Evolutionary conservation across 2,113 vertebrate genomes (phyloP), one percentile per base, ranked within the genome.

Genomic region (Leptosomus discolor): DNA sequence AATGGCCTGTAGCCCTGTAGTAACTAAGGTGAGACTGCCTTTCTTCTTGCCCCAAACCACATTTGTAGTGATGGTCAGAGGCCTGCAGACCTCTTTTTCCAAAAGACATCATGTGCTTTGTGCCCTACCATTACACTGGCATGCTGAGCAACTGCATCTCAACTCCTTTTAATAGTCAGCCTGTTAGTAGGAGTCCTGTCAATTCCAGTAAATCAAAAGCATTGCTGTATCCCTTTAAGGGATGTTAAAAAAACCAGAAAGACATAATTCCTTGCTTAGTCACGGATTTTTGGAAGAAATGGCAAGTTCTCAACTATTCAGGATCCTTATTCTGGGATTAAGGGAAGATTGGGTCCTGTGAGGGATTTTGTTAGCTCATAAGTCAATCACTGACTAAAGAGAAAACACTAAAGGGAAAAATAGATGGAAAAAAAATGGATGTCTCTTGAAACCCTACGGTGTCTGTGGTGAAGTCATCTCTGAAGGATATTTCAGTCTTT

Each of bases 401-500:
- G 32, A 92, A 92, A 87, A 88, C 18, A 48, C 27, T 73, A 61
- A 67, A 63, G 65, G 53, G 75, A 48, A 84, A 79, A 86, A 70
- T 8, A 89, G 48, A 70, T 32, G 39, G 16, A 43, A 75, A 86
- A 78, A 64, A 82, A 60, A 64, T 5, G 9, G 21, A 60, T 92
- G 19, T 56, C 13, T 78, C 92, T 86, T 69, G 89, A 93, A 93
- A 83, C 39, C 21, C 57, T 73, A 30, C 1, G 2, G 77, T 67
- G 48, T 80, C 71, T 63, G 46, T 22, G 29, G 58, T 93, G 65
- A 95, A 92, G 78, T 81, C 26, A 94, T 80, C 90, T 78, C 80
- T 93, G 75, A 96, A 94, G n/a, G 54, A 56, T 90, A 77, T 63
- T 88, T 93, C 64, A 80, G 22, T 81, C 75, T 51, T 88, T 92